phyloP scores from a whole-genome alignment of 2,113 vertebrate species.

The Polypterus bichir region DNA sequence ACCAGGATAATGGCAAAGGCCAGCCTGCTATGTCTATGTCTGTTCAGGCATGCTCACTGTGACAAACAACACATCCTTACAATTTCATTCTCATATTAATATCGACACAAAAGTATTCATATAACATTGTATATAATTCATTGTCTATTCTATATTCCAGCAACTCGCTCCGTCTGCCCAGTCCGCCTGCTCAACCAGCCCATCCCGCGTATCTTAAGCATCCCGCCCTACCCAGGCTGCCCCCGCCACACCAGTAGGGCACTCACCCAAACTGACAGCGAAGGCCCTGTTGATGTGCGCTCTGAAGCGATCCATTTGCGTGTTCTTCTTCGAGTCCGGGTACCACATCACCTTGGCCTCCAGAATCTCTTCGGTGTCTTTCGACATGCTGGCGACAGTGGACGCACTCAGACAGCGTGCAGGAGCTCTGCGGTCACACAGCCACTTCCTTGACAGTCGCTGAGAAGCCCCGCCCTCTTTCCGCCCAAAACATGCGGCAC shows the following conservation, averaged over 20 bases:
- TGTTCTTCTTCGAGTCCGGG: slow-evolving; percentile 80
- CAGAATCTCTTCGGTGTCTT: slow-evolving; percentile 69
- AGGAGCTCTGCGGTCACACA: not conserved
- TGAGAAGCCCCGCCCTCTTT: not conserved
- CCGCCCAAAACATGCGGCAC: not conserved
- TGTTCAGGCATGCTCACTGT: too few species aligned
- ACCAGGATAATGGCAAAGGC: too few species aligned
- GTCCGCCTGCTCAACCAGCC: too few species aligned
- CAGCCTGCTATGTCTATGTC: too few species aligned
- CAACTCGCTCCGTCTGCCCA: too few species aligned
- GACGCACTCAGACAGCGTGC: not conserved
- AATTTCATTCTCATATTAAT: too few species aligned
- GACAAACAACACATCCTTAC: too few species aligned
- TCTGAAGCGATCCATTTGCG: slow-evolving; percentile 80
- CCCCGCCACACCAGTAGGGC: not conserved
- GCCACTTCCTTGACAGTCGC: rapidly evolving
- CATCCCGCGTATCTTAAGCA: not conserved
- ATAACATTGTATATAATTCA: too few species aligned
- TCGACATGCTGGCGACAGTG: slow-evolving; percentile 55
- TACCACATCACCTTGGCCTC: slow-evolving; percentile 82
- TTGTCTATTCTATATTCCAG: too few species aligned
- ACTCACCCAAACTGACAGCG: slow-evolving; percentile 77
- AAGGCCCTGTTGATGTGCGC: slow-evolving; percentile 54
- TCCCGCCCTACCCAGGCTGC: not conserved
- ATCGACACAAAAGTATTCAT: too few species aligned